These are phyloP conservation scores for Sterna hirundo DNA, from an alignment of 2,113 vertebrate genomes.

Conservation along the genomic window DNA sequence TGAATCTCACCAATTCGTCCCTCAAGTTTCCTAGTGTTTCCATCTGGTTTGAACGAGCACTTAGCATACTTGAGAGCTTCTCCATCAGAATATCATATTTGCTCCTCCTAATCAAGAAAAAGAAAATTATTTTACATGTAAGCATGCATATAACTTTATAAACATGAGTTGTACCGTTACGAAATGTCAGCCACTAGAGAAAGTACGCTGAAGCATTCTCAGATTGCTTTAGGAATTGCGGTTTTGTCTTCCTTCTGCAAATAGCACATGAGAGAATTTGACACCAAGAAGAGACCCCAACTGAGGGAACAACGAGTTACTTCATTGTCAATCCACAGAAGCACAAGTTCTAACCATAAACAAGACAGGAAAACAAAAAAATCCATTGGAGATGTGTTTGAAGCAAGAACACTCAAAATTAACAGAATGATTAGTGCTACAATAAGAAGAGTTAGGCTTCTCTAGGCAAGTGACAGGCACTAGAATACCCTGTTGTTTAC, in stretches of 20 bases:
- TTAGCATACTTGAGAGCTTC: slow-evolving; percentile 81
- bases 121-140: neutral
- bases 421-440: neutral
- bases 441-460: neutral
- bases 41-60: slow-evolving; percentile 73
- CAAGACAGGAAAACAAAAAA: neutral
- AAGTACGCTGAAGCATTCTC: neutral
- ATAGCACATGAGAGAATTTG: neutral
- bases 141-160: neutral
- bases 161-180: neutral
- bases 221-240: neutral
- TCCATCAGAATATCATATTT: slow-evolving; percentile 95
- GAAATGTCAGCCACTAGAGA: neutral
- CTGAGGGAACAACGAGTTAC: neutral
- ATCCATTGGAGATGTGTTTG: neutral
- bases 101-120: slow-evolving; percentile 79
- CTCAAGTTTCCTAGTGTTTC: slow-evolving; percentile 78
- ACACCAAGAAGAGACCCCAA: neutral
- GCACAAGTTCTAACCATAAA: neutral
- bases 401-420: neutral
- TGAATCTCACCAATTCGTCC: slow-evolving; percentile 83
- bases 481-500: neutral
- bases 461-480: neutral
- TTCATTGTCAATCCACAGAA: neutral
- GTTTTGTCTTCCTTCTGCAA: neutral